phyloP scores from a whole-genome alignment of 2,797 vertebrate genomes.

The Anguilla pacifica region DNA sequence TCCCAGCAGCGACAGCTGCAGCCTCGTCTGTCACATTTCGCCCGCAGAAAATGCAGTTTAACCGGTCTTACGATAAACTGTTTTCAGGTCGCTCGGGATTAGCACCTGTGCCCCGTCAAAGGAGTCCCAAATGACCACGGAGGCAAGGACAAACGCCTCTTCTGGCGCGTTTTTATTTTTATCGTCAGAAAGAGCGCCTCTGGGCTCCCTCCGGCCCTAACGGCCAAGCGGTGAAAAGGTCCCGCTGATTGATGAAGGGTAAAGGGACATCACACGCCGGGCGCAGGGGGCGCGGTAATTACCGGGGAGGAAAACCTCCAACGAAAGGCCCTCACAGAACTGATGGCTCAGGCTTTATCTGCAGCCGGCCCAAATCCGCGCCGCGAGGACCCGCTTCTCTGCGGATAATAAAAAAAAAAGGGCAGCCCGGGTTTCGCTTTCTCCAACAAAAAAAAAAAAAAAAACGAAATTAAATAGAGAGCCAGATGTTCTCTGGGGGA shows the following conservation, averaged over 20 bases:
- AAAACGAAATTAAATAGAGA: neutral
- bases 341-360: slow-evolving; percentile 48
- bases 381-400: slow-evolving; percentile 36
- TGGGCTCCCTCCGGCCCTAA: neutral
- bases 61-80: neutral
- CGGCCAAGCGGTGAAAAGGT: slow-evolving; percentile 44
- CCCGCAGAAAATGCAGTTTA: neutral
- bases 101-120: slow-evolving; percentile 46
- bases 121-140: slow-evolving; percentile 41
- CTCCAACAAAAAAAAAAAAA: neutral
- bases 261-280: slow-evolving; percentile 36
- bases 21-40: neutral
- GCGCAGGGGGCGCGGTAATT: slow-evolving; percentile 52
- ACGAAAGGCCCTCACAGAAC: slow-evolving; percentile 42
- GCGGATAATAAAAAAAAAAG: neutral
- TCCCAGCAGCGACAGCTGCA: neutral
- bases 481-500: neutral
- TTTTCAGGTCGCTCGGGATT: neutral
- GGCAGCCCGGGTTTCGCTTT: neutral
- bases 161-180: slow-evolving; percentile 31
- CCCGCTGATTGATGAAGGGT: slow-evolving; percentile 36
- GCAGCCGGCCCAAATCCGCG: slow-evolving; percentile 31
- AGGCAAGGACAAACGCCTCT: slow-evolving; percentile 31
- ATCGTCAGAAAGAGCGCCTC: slow-evolving; percentile 26
- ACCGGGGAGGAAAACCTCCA: slow-evolving; percentile 46